These are phyloP conservation scores for Serinus canaria DNA, from an alignment of 2,113 vertebrate genomes.

Conservation along the genomic window DNA sequence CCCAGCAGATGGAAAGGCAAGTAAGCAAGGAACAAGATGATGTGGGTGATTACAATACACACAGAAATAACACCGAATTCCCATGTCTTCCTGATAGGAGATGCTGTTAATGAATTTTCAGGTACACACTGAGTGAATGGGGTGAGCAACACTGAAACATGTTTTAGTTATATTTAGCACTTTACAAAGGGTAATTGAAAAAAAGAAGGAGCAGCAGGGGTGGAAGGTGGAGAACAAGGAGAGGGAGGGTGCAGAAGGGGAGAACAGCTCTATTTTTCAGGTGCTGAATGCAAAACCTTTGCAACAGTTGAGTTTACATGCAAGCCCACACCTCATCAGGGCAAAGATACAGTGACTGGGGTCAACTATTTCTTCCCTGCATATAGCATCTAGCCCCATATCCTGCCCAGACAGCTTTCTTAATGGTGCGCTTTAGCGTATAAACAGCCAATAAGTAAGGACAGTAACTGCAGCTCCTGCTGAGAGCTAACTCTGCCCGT, in stretches of 20 bases:
- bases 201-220: neutral
- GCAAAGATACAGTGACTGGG: neutral
- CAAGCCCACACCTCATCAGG: slow-evolving; percentile 20
- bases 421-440: slow-evolving; percentile 53
- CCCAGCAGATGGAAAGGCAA: neutral
- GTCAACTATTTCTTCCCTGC: slow-evolving; percentile 35
- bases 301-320: slow-evolving; percentile 28
- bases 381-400: neutral
- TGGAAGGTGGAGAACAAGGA: neutral
- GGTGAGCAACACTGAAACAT: neutral
- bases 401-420: slow-evolving; percentile 45
- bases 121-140: slow-evolving; percentile 7
- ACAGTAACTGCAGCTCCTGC: slow-evolving; percentile 71
- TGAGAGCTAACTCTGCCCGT: slow-evolving; percentile 68
- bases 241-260: neutral
- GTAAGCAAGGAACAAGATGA: neutral
- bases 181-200: slow-evolving; percentile 43
- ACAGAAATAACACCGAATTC: neutral
- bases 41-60: fast-evolving
- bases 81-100: neutral
- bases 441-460: slow-evolving; percentile 71
- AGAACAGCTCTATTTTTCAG: slow-evolving; percentile 39
- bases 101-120: slow-evolving; percentile 34
- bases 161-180: neutral
- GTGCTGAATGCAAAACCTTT: slow-evolving; percentile 32